A percentile compares a stretch with the other conserved stretches of the same genome.
Evolutionary conservation across 2,797 vertebrate genomes (phyloP).

Genomic region (Coranthus polyacanthus): DNA sequence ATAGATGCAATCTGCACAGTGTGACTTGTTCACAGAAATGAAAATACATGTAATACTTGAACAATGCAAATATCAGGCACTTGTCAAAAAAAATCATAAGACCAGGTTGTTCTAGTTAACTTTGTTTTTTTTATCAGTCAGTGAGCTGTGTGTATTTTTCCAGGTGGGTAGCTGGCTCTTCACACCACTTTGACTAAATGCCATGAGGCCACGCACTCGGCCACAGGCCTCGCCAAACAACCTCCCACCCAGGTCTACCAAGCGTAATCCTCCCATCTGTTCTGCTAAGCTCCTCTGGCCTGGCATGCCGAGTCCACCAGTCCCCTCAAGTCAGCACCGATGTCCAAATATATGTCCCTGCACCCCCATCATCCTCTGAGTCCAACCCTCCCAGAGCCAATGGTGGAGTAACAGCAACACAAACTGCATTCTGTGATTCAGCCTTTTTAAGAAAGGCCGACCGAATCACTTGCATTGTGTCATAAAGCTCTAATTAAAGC

Average conservation of each 20-base stretch:
- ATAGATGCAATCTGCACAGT: too few relatives aligned
- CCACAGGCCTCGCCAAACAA: conserved; percentile 17
- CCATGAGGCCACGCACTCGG: neutral
- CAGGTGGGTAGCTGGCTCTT: conserved; percentile 2
- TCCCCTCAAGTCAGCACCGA: conserved; percentile 22
- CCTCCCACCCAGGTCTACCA: conserved; percentile 20
- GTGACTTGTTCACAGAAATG: too few relatives aligned
- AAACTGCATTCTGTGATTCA: conserved; percentile 4
- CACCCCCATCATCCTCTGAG: neutral
- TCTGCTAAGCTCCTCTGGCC: conserved; percentile 7
- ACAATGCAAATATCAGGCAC: too few relatives aligned
- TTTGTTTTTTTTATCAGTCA: neutral
- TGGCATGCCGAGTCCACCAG: conserved; percentile 6
- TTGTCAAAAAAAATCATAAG: too few relatives aligned
- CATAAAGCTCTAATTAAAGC: neutral
- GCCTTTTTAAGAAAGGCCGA: neutral
- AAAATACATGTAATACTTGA: too few relatives aligned
- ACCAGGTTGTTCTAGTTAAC: too few relatives aligned
- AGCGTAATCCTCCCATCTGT: conserved; percentile 58
- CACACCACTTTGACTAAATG: conserved; percentile 13
- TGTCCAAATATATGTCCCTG: conserved; percentile 25
- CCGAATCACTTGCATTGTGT: neutral
- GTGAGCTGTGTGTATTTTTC: conserved; percentile 13
- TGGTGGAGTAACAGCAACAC: conserved; percentile 9
- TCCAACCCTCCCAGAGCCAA: neutral